phyloP scores from a whole-genome alignment of 2,797 vertebrate genomes.

The Thalassophryne amazonica region DNA sequence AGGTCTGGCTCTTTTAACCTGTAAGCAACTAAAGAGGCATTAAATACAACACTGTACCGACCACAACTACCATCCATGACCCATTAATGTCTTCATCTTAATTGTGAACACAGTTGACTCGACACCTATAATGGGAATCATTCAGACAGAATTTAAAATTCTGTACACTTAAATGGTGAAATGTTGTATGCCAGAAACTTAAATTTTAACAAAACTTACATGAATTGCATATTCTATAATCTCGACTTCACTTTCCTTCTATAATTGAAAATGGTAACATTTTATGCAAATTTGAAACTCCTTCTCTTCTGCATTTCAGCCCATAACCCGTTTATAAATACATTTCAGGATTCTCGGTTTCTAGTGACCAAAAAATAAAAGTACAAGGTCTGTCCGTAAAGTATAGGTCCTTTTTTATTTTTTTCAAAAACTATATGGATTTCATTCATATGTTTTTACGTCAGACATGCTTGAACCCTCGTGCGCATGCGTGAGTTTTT shows the following conservation, averaged over 20 bases:
- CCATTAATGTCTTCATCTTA: conserved; percentile 1
- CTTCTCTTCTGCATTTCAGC: conserved; percentile 62
- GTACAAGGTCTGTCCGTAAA: too few relatives aligned
- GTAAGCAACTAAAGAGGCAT: conserved; percentile 52
- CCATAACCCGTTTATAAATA: conserved; percentile 68
- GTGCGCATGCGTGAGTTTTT: too few relatives aligned
- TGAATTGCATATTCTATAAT: background rate
- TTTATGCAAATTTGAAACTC: conserved; percentile 61
- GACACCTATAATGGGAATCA: background rate
- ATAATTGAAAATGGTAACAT: conserved; percentile 39
- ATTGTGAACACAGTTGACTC: too few relatives aligned
- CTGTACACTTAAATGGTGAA: background rate
- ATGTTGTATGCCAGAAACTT: background rate
- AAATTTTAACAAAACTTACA: background rate
- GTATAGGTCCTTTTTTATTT: too few relatives aligned
- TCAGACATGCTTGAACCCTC: too few relatives aligned
- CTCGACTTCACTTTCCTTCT: conserved; percentile 24
- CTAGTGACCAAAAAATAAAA: conserved; percentile 74
- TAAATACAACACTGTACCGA: conserved; percentile 17
- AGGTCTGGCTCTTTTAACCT: conserved; percentile 38
- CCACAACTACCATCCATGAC: too few relatives aligned
- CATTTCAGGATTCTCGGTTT: conserved; percentile 74
- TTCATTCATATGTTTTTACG: too few relatives aligned
- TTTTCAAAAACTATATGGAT: too few relatives aligned
- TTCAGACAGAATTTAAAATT: background rate